These are phyloP conservation scores for Chelon labrosus DNA, from an alignment of 2,797 vertebrate genomes.

Conservation along the genomic window DNA sequence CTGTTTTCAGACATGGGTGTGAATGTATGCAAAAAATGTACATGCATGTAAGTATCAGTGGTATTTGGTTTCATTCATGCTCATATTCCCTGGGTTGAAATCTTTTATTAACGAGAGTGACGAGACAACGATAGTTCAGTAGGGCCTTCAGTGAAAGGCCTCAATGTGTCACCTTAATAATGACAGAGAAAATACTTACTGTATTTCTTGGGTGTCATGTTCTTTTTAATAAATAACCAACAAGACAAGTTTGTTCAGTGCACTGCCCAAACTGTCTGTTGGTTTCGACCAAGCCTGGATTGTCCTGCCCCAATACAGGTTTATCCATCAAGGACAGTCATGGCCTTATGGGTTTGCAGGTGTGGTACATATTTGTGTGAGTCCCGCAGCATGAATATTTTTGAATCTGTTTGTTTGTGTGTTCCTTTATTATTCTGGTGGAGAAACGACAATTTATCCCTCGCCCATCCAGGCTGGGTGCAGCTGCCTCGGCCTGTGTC, in stretches of 20 bases:
- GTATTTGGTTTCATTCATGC: slow-evolving; percentile 30
- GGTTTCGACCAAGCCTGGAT: slow-evolving; percentile 26
- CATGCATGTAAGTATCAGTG: slow-evolving; percentile 30
- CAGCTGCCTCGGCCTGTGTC: slow-evolving; percentile 63
- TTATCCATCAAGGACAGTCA: slow-evolving; percentile 9
- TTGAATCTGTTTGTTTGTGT: slow-evolving; percentile 31
- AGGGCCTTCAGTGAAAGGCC: slow-evolving; percentile 40
- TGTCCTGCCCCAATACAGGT: slow-evolving; percentile 19
- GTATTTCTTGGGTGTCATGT: neutral
- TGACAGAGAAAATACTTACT: slow-evolving; percentile 6
- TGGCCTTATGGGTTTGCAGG: neutral
- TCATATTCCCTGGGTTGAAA: slow-evolving; percentile 48
- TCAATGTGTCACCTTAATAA: slow-evolving; percentile 29
- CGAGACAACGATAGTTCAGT: slow-evolving; percentile 42
- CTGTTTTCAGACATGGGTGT: slow-evolving; percentile 23
- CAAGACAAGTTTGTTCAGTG: slow-evolving; percentile 40
- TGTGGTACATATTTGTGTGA: slow-evolving; percentile 24
- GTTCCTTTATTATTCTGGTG: slow-evolving; percentile 48
- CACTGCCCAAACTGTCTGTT: neutral
- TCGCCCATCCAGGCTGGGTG: slow-evolving; percentile 55
- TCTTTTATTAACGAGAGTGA: slow-evolving; percentile 68
- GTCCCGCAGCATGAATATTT: slow-evolving; percentile 9
- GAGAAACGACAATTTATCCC: slow-evolving; percentile 57
- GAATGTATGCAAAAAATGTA: slow-evolving; percentile 20
- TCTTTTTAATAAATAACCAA: slow-evolving; percentile 5